Evolutionary conservation across 2,113 vertebrate species (phyloP).

Genomic region (Hydrochoerus hydrochaeris): DNA sequence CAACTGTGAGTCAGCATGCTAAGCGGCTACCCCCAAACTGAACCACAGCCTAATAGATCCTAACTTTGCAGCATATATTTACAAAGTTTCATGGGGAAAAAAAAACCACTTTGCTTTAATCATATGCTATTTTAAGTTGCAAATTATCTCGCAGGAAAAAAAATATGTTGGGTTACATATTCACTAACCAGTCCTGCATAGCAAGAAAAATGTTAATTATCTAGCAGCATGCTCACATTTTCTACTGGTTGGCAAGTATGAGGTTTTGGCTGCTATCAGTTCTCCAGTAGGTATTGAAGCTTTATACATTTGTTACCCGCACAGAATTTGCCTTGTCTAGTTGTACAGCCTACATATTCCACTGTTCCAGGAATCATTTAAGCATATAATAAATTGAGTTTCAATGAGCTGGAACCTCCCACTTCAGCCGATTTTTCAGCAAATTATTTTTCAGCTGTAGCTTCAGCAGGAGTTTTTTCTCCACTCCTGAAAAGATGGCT

Average conservation of each 20-base stretch:
- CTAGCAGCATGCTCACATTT: constrained; percentile 76
- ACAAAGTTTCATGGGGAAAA: constrained; percentile 55
- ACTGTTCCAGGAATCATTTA: constrained; percentile 80
- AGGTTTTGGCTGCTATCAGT: constrained; percentile 72
- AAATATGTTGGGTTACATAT: constrained; percentile 27
- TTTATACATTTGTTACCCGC: constrained; percentile 79
- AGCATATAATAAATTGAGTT: constrained; percentile 84
- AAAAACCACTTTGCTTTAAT: constrained; percentile 68
- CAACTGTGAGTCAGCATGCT: background rate
- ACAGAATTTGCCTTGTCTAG: constrained; percentile 79
- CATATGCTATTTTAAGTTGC: constrained; percentile 65
- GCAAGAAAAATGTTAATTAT: constrained; percentile 80
- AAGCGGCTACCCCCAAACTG: background rate
- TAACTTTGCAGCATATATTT: background rate
- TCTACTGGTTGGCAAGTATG: constrained; percentile 75
- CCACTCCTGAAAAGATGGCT: constrained; percentile 61
- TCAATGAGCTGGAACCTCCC: constrained; percentile 82
- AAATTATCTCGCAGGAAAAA: background rate
- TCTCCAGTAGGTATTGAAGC: constrained; percentile 75
- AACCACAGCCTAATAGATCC: background rate
- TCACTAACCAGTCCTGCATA: constrained; percentile 69
- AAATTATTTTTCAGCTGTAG: constrained; percentile 80
- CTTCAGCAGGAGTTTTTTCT: constrained; percentile 70
- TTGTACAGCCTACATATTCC: constrained; percentile 75
- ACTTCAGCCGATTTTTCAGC: constrained; percentile 80